These are phyloP conservation scores for Daphoenositta chrysoptera DNA, from an alignment of 2,113 vertebrate species.

Conservation along the genomic window DNA sequence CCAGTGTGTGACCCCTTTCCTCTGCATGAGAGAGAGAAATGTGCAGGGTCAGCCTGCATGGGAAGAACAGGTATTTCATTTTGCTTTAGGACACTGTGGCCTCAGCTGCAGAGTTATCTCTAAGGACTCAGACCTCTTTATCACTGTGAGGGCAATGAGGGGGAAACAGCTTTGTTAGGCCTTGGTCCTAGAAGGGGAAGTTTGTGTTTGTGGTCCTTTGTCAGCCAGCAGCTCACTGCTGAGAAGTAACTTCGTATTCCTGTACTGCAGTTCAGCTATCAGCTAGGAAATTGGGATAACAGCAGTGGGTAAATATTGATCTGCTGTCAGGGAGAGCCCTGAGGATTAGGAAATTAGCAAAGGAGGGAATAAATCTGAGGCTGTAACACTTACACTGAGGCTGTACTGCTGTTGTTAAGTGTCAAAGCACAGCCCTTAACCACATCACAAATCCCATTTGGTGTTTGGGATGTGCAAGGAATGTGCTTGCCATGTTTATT, in stretches of 20 bases:
- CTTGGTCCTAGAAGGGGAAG: background rate
- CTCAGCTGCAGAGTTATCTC: background rate
- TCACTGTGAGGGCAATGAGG: background rate
- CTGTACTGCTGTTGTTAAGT: background rate
- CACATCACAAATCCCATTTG: fast-evolving
- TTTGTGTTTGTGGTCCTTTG: background rate
- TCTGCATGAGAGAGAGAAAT: background rate
- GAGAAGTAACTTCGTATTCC: background rate
- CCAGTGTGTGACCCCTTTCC: background rate
- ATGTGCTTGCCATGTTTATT: fast-evolving
- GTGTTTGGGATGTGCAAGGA: background rate
- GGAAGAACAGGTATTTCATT: background rate
- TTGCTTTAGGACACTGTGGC: background rate
- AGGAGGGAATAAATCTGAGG: background rate
- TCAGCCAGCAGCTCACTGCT: background rate
- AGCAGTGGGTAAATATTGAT: background rate
- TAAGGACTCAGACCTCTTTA: background rate
- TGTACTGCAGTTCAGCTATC: background rate
- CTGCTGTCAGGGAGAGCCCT: background rate
- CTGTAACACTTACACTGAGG: background rate
- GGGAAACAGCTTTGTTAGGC: background rate
- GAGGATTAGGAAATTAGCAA: background rate
- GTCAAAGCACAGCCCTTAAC: background rate
- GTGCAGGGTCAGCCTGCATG: background rate
- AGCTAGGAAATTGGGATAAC: background rate